These are phyloP conservation scores for Aphelinus atriplicis DNA, from an alignment of 1,140 invertebrate species.

Conservation along the genomic window DNA sequence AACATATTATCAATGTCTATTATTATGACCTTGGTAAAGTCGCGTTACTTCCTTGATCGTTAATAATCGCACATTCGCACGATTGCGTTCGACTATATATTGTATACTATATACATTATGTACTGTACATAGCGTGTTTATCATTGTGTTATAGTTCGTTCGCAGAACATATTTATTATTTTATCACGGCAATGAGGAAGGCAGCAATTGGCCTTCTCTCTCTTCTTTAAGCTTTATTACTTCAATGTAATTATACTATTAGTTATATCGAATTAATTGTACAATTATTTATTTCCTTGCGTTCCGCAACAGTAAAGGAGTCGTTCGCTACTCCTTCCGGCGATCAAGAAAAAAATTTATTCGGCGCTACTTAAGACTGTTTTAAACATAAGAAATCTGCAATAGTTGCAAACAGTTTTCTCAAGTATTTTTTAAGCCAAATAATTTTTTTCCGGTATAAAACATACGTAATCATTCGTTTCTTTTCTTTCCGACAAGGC, in stretches of 20 bases:
- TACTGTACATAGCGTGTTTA: slow-evolving; percentile 51
- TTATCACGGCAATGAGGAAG: slow-evolving; percentile 42
- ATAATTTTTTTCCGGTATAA: slow-evolving; percentile 42
- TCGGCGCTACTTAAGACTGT: slow-evolving; percentile 43
- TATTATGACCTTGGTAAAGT: slow-evolving; percentile 33
- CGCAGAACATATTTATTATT: slow-evolving; percentile 56
- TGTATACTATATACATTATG: slow-evolving; percentile 42
- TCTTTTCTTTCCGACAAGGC: slow-evolving; percentile 22
- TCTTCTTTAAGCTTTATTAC: slow-evolving; percentile 37
- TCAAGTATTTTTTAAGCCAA: slow-evolving; percentile 43
- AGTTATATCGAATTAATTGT: slow-evolving; percentile 41
- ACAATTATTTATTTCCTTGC: slow-evolving; percentile 46
- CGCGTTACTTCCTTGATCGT: slow-evolving; percentile 42
- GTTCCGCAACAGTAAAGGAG: slow-evolving; percentile 35
- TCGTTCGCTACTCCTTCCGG: slow-evolving; percentile 37
- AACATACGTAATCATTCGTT: slow-evolving; percentile 25
- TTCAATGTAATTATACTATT: slow-evolving; percentile 42
- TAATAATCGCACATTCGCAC: slow-evolving; percentile 39
- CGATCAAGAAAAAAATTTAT: slow-evolving; percentile 42
- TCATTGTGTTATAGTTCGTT: slow-evolving; percentile 57
- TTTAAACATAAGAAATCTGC: slow-evolving; percentile 35
- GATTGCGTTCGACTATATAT: slow-evolving; percentile 40
- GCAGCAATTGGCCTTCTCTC: slow-evolving; percentile 24
- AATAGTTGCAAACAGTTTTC: slow-evolving; percentile 38
- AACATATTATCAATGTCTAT: slow-evolving; percentile 30